Evolutionary conservation across 1,140 invertebrate species (phyloP).

Genomic region (Zaprionus lachaisei): DNA sequence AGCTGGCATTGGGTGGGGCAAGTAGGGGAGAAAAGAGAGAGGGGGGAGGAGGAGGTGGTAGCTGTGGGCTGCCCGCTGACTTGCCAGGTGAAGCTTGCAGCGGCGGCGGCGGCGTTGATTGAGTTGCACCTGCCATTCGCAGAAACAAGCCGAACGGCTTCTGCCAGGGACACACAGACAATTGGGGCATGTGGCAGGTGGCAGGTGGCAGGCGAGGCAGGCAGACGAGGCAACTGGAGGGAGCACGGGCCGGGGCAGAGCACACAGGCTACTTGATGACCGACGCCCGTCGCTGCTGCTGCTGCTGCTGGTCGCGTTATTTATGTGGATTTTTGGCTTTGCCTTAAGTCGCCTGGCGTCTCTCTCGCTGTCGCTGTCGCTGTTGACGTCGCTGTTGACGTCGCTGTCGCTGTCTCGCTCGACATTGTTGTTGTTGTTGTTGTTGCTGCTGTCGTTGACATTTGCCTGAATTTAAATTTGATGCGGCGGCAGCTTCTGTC

Average conservation of each 20-base stretch:
- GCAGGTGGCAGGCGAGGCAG: slow-evolving; percentile 1
- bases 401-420: slow-evolving; percentile 13
- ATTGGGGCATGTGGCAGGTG: slow-evolving; percentile 3
- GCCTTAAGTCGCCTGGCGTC: slow-evolving; percentile 20
- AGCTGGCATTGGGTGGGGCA: slow-evolving; percentile 50
- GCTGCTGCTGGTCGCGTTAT: slow-evolving; percentile 62
- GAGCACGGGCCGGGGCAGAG: background rate
- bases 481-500: slow-evolving; percentile 64
- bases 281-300: slow-evolving; percentile 32
- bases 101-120: slow-evolving; percentile 68
- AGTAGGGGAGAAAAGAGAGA: background rate
- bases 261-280: slow-evolving; percentile 22
- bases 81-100: slow-evolving; percentile 46
- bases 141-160: slow-evolving; percentile 70
- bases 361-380: slow-evolving; percentile 12
- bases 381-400: background rate
- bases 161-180: slow-evolving; percentile 22
- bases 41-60: background rate
- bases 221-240: slow-evolving; percentile 10
- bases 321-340: slow-evolving; percentile 74
- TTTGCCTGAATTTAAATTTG: slow-evolving; percentile 79
- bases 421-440: slow-evolving; percentile 17
- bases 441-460: slow-evolving; percentile 65
- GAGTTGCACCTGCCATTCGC: slow-evolving; percentile 84
- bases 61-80: slow-evolving; percentile 51